These are phyloP conservation scores for Propithecus perrieri DNA, from an alignment of 2,797 vertebrate species.

Conservation along the genomic window DNA sequence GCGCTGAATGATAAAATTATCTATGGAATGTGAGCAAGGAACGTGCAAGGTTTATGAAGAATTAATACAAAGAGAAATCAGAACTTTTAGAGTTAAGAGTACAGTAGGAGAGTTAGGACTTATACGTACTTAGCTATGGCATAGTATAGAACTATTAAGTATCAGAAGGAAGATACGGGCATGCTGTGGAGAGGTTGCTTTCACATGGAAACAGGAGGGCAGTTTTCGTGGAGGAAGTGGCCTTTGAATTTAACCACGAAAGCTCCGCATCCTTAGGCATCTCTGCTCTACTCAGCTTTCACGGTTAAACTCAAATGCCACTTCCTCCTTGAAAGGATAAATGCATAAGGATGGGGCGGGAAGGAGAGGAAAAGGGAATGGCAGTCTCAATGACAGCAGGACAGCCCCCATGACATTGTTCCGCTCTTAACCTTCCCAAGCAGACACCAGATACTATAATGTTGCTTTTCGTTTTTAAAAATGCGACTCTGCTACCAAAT, in stretches of 20 bases:
- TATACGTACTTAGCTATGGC: not conserved
- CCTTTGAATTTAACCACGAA: not conserved
- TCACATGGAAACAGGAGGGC: not conserved
- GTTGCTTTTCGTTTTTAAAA: not conserved
- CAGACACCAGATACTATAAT: not conserved
- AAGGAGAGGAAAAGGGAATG: not conserved
- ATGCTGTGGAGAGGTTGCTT: not conserved
- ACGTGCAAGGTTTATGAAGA: not conserved
- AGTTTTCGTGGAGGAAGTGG: not conserved
- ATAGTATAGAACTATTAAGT: not conserved
- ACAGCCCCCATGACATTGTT: not conserved
- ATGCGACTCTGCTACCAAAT: not conserved
- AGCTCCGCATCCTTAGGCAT: not conserved
- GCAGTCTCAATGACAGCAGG: not conserved
- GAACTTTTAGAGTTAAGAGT: not conserved
- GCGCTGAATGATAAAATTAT: not conserved
- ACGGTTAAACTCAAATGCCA: not conserved
- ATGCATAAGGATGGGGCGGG: not conserved
- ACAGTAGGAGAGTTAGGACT: not conserved
- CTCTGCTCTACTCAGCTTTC: not conserved
- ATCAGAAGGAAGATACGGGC: not conserved
- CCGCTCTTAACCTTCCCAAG: not conserved
- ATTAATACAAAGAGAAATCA: not conserved
- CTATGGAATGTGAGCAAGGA: not conserved
- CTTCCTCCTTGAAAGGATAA: not conserved